These are phyloP conservation scores for Bombus picipes DNA, from an alignment of 1,140 invertebrate genomes.

Conservation along the genomic window DNA sequence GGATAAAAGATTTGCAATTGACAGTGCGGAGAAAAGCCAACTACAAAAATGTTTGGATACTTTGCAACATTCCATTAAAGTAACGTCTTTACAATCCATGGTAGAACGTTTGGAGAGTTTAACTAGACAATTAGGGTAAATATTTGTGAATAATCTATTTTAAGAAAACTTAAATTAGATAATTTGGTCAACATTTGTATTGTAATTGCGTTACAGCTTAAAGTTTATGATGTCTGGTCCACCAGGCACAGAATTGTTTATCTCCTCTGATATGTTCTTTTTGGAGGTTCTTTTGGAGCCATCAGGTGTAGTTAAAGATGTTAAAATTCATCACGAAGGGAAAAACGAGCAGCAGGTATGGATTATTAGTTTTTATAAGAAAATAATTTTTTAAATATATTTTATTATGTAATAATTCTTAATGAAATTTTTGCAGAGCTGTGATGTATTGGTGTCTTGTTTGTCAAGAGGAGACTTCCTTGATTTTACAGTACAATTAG, in stretches of 20 bases:
- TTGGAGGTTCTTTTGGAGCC: slow-evolving; percentile 94
- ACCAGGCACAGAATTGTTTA: slow-evolving; percentile 91
- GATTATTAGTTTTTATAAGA: slow-evolving; percentile 3
- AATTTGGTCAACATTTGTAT: slow-evolving; percentile 26
- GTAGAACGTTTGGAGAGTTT: slow-evolving; percentile 96
- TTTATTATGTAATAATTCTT: not conserved
- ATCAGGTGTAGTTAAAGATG: slow-evolving; percentile 93
- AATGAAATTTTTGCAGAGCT: slow-evolving; percentile 85
- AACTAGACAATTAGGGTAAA: slow-evolving; percentile 91
- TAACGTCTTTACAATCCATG: slow-evolving; percentile 94
- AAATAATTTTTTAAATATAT: not conserved
- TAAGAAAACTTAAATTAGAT: not conserved
- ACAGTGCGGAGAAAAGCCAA: slow-evolving; percentile 91
- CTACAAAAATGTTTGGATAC: slow-evolving; percentile 95
- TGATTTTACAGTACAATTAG: slow-evolving; percentile 96
- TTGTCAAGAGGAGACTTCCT: slow-evolving; percentile 92
- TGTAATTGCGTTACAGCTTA: slow-evolving; percentile 84
- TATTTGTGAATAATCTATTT: not conserved
- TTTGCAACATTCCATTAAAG: slow-evolving; percentile 96
- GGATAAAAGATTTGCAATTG: slow-evolving; percentile 92
- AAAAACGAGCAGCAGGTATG: slow-evolving; percentile 86
- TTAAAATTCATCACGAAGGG: slow-evolving; percentile 96
- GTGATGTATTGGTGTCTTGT: slow-evolving; percentile 92
- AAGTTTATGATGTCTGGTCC: slow-evolving; percentile 89
- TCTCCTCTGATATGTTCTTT: slow-evolving; percentile 98